phyloP scores from a whole-genome alignment of 2,113 vertebrate genomes.

The Conger conger region DNA sequence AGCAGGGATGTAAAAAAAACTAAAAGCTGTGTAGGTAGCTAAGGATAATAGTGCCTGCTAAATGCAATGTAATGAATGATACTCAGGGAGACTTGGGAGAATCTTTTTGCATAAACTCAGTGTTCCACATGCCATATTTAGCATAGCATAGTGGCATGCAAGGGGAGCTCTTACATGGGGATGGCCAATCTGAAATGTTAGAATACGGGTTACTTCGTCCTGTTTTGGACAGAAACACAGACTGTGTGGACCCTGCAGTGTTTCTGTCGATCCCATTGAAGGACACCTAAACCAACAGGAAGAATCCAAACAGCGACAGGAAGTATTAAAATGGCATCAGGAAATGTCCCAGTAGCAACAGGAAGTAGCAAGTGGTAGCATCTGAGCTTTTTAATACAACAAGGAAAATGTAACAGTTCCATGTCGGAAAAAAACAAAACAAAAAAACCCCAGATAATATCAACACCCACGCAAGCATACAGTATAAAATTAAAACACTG shows the following conservation, averaged over 20 bases:
- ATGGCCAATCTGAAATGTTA: slow-evolving; percentile 43
- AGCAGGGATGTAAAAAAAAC: too few relatives aligned
- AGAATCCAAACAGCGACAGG: slow-evolving; percentile 5
- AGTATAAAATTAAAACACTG: too few relatives aligned
- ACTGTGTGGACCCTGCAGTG: slow-evolving; percentile 50
- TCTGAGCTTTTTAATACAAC: too few relatives aligned
- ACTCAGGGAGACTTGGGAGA: background rate
- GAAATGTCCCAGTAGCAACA: background rate
- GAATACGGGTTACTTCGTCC: slow-evolving; percentile 34
- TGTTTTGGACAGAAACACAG: slow-evolving; percentile 70
- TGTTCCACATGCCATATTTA: background rate
- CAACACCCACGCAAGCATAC: too few relatives aligned
- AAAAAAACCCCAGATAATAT: too few relatives aligned
- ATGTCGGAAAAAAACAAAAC: too few relatives aligned
- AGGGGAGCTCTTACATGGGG: slow-evolving; percentile 53
- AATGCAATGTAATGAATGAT: background rate
- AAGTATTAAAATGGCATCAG: background rate
- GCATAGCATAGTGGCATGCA: background rate
- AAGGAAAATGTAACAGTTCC: too few relatives aligned
- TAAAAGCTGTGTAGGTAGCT: background rate
- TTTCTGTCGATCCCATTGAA: slow-evolving; percentile 50
- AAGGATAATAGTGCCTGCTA: background rate
- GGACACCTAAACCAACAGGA: slow-evolving; percentile 55
- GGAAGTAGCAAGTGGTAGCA: background rate
- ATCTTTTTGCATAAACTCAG: background rate